These are phyloP conservation scores for Drosophila meridiana DNA, from an alignment of 2,888 invertebrate species.

Conservation along the genomic window DNA sequence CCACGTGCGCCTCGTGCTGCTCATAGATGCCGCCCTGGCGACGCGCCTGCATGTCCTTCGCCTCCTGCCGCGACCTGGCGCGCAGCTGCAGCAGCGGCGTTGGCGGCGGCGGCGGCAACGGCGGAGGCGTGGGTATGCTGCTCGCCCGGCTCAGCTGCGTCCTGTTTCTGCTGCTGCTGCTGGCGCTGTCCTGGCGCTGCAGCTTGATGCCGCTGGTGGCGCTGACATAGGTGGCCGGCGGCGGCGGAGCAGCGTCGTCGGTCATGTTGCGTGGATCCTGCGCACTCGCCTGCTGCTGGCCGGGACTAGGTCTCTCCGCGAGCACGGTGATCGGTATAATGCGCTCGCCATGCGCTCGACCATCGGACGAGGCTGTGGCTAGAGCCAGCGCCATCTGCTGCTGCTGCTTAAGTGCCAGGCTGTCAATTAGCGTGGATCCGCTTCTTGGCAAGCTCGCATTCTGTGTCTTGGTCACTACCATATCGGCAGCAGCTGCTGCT, in stretches of 20 bases:
- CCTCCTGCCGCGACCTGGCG: conserved; percentile 38
- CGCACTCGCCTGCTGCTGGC: conserved; percentile 45
- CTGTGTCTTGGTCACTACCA: conserved; percentile 14
- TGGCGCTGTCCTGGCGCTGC: conserved; percentile 55
- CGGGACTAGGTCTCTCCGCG: conserved; percentile 39
- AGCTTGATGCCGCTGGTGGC: conserved; percentile 67
- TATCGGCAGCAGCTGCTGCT: conserved; percentile 40
- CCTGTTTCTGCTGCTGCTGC: conserved; percentile 1
- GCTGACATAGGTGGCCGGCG: conserved; percentile 58
- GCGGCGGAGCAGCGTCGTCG: conserved; percentile 30
- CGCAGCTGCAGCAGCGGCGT: conserved; percentile 46
- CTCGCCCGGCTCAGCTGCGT: conserved; percentile 1
- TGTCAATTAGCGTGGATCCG: conserved; percentile 61
- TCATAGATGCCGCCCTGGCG: conserved; percentile 60
- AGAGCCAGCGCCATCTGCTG: conserved; percentile 69
- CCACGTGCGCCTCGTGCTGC: conserved; percentile 68
- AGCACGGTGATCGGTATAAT: conserved; percentile 72
- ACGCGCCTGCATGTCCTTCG: conserved; percentile 33
- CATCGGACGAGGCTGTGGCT: conserved; percentile 23
- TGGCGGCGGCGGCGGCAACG: conserved; percentile 40
- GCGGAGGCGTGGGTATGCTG: conserved; percentile 47
- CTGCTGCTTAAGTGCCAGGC: conserved; percentile 71
- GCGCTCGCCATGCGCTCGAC: conserved; percentile 14
- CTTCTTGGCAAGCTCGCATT: conserved; percentile 53
- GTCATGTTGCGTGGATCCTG: conserved; percentile 71